Percentiles rank a stretch among this genome's conserved stretches.
Evolutionary conservation across 2,113 vertebrate genomes (phyloP).

Genomic region (Chunga burmeisteri): DNA sequence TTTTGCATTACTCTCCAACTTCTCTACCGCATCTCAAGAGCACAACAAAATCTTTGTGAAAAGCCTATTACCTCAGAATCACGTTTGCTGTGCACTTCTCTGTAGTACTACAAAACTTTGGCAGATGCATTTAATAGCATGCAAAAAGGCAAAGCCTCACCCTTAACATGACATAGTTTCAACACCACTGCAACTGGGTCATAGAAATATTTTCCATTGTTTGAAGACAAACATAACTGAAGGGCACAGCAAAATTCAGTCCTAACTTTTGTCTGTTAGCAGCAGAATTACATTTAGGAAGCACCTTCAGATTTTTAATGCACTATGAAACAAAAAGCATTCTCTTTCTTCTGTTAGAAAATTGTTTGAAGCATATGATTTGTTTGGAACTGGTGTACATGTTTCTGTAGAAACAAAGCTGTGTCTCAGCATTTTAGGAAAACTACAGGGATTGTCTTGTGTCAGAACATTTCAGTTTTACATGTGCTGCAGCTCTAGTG

Average conservation of each 20-base stretch:
- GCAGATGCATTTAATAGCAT: background rate
- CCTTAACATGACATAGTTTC: background rate
- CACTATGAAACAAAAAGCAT: background rate
- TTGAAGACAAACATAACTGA: background rate
- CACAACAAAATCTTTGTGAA: background rate
- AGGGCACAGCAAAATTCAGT: background rate
- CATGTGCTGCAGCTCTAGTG: background rate
- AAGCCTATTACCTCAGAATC: background rate
- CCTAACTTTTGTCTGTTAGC: background rate
- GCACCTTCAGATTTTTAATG: background rate
- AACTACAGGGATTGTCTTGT: background rate
- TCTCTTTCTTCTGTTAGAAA: background rate
- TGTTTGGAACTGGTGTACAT: background rate
- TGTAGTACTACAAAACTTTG: background rate
- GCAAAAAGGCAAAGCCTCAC: constrained; percentile 3
- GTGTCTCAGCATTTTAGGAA: background rate
- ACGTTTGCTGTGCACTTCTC: background rate
- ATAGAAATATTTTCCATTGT: background rate
- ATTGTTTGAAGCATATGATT: background rate
- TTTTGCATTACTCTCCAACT: background rate
- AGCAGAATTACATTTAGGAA: background rate
- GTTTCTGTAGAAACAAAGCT: background rate
- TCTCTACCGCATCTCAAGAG: background rate
- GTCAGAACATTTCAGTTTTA: background rate
- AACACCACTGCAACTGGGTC: background rate